Conservation (phyloP, 2,888 invertebrate species). For the Nymphalis polychloros region DNA sequence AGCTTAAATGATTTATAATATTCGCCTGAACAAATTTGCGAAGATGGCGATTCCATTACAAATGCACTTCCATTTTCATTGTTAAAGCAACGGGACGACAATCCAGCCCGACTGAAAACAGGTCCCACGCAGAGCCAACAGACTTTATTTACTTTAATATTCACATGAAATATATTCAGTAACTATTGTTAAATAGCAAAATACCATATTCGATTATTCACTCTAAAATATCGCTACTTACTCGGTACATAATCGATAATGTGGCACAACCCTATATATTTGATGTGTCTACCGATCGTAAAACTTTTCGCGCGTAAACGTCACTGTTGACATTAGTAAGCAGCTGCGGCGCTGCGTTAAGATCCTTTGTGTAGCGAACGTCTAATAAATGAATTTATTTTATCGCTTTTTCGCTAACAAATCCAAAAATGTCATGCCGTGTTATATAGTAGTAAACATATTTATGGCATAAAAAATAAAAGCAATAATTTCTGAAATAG, state of each 20-base stretch:
- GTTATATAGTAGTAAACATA: neutral
- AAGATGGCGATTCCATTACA: too few relatives aligned
- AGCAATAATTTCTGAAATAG: too few relatives aligned
- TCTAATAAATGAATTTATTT: constrained; percentile 68
- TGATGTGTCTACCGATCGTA: constrained; percentile 76
- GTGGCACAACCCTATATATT: constrained; percentile 61
- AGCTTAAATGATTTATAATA: too few relatives aligned
- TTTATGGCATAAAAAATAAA: neutral
- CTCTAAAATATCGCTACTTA: neutral
- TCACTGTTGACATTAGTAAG: constrained; percentile 73
- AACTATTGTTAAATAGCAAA: neutral
- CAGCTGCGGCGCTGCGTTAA: constrained; percentile 75
- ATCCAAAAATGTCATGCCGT: constrained; percentile 1
- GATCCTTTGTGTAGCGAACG: constrained; percentile 61
- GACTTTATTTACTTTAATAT: too few relatives aligned
- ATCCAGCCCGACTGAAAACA: too few relatives aligned
- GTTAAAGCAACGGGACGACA: too few relatives aligned
- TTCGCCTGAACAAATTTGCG: too few relatives aligned
- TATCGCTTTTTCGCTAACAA: constrained; percentile 39
- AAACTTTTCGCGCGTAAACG: constrained; percentile 81
- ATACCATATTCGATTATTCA: neutral
- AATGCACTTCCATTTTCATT: too few relatives aligned
- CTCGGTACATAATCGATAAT: constrained; percentile 32
- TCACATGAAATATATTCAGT: neutral
- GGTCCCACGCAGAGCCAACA: too few relatives aligned